Evolutionary conservation across 2,797 vertebrate genomes (phyloP).

Genomic region (Hirundo rustica): DNA sequence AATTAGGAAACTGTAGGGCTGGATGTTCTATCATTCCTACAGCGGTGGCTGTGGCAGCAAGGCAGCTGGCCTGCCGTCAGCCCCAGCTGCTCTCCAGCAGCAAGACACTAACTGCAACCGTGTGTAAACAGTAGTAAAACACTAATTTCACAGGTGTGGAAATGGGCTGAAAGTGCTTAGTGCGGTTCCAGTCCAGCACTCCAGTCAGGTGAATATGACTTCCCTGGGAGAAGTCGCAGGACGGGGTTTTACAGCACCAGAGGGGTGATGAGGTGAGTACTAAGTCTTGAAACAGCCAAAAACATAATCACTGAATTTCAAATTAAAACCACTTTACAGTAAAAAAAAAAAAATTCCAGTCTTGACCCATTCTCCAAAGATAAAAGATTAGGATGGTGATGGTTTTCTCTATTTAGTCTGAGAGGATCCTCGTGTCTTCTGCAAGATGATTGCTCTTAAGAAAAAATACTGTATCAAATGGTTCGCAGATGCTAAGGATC

Average conservation of each 20-base stretch:
- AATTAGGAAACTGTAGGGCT: slow-evolving; percentile 51
- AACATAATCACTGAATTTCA: background rate
- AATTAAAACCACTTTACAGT: background rate
- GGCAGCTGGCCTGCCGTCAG: slow-evolving; percentile 69
- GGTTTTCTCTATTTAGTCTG: background rate
- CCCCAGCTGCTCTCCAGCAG: slow-evolving; percentile 70
- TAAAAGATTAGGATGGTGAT: background rate
- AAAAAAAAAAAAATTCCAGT: background rate
- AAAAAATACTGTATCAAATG: background rate
- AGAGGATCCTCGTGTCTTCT: background rate
- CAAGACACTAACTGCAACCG: slow-evolving; percentile 31
- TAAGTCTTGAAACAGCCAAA: background rate
- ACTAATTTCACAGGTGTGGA: background rate
- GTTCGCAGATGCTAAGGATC: background rate
- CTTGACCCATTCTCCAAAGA: background rate
- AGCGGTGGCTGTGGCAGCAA: slow-evolving; percentile 26
- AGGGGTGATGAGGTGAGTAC: background rate
- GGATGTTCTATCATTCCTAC: slow-evolving; percentile 36
- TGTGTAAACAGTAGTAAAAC: slow-evolving; percentile 50
- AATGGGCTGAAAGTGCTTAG: background rate
- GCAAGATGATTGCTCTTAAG: background rate
- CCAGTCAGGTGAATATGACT: background rate
- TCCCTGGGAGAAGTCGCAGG: background rate
- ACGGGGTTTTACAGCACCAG: background rate
- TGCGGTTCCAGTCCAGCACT: background rate